Evolutionary conservation across 92 coral and sea anemone genomes (phyloP).

Genomic region (Bergia sp.): DNA sequence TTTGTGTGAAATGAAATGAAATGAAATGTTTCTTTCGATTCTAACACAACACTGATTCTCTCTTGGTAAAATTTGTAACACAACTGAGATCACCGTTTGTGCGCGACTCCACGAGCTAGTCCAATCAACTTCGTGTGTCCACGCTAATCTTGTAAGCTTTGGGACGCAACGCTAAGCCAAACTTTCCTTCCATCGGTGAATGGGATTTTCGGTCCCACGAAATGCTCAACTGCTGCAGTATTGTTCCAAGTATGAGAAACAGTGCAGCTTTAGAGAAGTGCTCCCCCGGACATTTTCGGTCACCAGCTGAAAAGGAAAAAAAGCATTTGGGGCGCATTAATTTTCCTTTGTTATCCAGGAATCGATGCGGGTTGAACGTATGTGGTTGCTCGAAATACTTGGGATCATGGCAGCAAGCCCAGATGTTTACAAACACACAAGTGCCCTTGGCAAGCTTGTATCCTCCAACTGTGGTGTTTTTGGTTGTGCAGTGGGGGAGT

Average conservation of each 20-base stretch:
- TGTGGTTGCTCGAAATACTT: slow-evolving; percentile 79
- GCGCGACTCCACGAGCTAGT: neutral
- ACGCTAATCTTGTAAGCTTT: slow-evolving; percentile 71
- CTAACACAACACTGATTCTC: too few species aligned
- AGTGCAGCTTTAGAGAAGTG: slow-evolving; percentile 80
- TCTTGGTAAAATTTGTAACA: too few species aligned
- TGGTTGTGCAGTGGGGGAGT: slow-evolving; percentile 92
- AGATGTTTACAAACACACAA: slow-evolving; percentile 87
- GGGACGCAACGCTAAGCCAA: slow-evolving; percentile 91
- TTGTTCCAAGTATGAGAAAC: slow-evolving; percentile 83
- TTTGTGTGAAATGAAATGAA: neutral
- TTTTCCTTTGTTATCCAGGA: slow-evolving; percentile 75
- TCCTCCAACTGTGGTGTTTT: slow-evolving; percentile 82
- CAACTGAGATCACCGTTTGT: neutral
- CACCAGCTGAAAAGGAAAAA: slow-evolving; percentile 89
- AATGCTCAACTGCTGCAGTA: slow-evolving; percentile 77
- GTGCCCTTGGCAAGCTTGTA: slow-evolving; percentile 81
- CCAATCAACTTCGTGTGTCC: slow-evolving; percentile 16
- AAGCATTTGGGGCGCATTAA: slow-evolving; percentile 75
- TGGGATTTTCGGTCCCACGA: slow-evolving; percentile 62
- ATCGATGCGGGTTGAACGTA: slow-evolving; percentile 88
- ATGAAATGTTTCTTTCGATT: too few species aligned
- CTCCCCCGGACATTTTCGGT: slow-evolving; percentile 95
- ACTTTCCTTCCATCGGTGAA: slow-evolving; percentile 80
- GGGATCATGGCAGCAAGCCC: slow-evolving; percentile 94